phyloP scores from a whole-genome alignment of 2,113 vertebrate genomes.

The Alexandromys fortis region DNA sequence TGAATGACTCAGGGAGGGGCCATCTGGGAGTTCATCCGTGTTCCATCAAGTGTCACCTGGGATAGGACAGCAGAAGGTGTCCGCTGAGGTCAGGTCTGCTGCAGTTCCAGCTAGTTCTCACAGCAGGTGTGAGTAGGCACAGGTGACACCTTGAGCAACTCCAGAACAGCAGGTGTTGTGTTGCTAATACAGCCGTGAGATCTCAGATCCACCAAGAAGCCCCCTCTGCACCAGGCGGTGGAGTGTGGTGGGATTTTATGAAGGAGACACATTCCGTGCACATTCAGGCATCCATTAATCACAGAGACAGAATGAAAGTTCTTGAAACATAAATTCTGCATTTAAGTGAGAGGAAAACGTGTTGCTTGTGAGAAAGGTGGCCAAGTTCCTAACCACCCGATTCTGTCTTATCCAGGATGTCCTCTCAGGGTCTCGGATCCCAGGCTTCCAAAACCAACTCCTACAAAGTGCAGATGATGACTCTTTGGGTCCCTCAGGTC shows the following conservation, averaged over 20 bases:
- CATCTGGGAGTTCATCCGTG: no score
- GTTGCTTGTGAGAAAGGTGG: neutral
- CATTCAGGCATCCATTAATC: neutral
- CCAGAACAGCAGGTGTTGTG: neutral
- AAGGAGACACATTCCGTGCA: neutral
- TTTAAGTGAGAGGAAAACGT: no score
- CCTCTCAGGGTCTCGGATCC: neutral
- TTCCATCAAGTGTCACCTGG: neutral
- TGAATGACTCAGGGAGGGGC: neutral
- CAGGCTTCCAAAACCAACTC: neutral
- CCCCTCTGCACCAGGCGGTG: neutral
- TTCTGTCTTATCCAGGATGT: rapidly evolving
- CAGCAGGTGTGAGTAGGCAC: rapidly evolving
- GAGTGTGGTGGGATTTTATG: neutral
- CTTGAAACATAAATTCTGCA: neutral
- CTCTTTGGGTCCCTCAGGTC: rapidly evolving
- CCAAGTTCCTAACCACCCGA: neutral
- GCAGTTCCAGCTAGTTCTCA: neutral
- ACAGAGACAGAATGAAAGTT: neutral
- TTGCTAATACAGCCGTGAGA: neutral
- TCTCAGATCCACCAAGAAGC: neutral
- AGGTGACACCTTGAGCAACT: neutral
- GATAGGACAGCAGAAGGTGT: neutral
- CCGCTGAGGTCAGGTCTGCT: rapidly evolving
- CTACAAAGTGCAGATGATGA: rapidly evolving